Evolutionary conservation across 2,888 invertebrate genomes (phyloP).

Genomic region (Liopterus haemorrhoidalis): DNA sequence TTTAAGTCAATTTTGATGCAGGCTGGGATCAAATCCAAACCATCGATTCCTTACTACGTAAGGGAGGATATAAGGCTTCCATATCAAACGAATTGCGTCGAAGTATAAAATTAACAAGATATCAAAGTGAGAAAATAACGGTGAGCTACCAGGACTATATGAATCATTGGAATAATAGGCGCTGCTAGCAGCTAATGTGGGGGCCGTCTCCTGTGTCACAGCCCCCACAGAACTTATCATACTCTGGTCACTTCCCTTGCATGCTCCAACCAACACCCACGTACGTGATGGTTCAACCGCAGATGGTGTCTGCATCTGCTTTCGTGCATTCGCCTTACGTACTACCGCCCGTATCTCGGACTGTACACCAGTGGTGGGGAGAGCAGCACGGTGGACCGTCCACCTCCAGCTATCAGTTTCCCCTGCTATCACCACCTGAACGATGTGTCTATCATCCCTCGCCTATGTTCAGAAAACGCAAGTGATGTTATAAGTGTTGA

Average conservation of each 20-base stretch:
- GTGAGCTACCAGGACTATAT: conserved; percentile 81
- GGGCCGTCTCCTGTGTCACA: conserved; percentile 44
- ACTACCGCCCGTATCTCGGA: conserved; percentile 33
- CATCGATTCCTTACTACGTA: conserved; percentile 92
- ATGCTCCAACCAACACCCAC: conserved; percentile 37
- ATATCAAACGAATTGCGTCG: conserved; percentile 85
- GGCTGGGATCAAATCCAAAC: conserved; percentile 99
- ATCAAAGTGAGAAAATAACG: conserved; percentile 93
- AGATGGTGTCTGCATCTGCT: conserved; percentile 37
- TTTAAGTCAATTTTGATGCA: conserved; percentile 43
- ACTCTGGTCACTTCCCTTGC: conserved; percentile 34
- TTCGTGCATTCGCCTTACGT: conserved; percentile 30
- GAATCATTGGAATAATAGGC: conserved; percentile 57
- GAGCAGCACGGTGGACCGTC: conserved; percentile 33
- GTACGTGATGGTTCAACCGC: conserved; percentile 43
- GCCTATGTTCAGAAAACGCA: conserved; percentile 42
- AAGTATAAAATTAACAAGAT: conserved; percentile 89
- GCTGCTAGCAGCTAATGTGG: conserved; percentile 68
- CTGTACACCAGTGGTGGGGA: conserved; percentile 36
- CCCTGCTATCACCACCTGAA: conserved; percentile 22
- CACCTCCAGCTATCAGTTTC: conserved; percentile 32
- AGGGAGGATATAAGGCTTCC: conserved; percentile 90
- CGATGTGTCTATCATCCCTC: conserved; percentile 32
- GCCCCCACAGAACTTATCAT: conserved; percentile 35
- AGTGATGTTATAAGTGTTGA: conserved; percentile 36